A percentile compares a stretch with the other conserved stretches of the same genome.
These are phyloP conservation scores for Arion vulgaris DNA, from an alignment of 1,140 invertebrate species.

Conservation along the genomic window DNA sequence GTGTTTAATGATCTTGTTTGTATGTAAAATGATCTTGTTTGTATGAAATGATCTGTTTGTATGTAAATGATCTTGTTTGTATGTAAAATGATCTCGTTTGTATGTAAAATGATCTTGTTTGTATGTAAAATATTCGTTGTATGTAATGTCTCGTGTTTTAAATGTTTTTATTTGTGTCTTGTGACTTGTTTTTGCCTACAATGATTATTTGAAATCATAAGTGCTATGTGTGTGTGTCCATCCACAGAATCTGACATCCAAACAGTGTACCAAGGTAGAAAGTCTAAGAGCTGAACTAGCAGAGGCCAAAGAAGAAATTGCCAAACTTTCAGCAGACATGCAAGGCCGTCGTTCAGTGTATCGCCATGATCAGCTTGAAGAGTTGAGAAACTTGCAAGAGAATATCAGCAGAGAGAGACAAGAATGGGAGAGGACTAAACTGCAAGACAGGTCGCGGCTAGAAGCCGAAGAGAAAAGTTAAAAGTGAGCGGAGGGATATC, in stretches of 20 bases:
- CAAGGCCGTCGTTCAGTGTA: slow-evolving; percentile 56
- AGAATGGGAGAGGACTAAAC: slow-evolving; percentile 57
- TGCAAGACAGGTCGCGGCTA: slow-evolving; percentile 45
- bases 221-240: too few species aligned
- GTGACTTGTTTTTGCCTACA: too few species aligned
- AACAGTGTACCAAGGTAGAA: slow-evolving; percentile 63
- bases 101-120: too few species aligned
- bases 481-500: slow-evolving; percentile 49
- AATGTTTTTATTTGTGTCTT: too few species aligned
- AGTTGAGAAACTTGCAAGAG: slow-evolving; percentile 64
- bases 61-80: too few species aligned
- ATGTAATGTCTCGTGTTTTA: too few species aligned
- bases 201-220: too few species aligned
- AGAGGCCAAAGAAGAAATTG: slow-evolving; percentile 65
- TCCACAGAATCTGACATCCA: slow-evolving; percentile 53
- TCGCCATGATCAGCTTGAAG: slow-evolving; percentile 63
- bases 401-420: slow-evolving; percentile 58
- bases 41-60: too few species aligned
- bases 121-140: too few species aligned
- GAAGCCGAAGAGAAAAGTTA: slow-evolving; percentile 52
- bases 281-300: slow-evolving; percentile 60
- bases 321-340: slow-evolving; percentile 62
- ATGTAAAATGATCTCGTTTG: too few species aligned
- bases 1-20: too few species aligned
- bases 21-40: too few species aligned